These are phyloP conservation scores for Malachius bipustulatus DNA, from an alignment of 2,888 invertebrate genomes.

Conservation along the genomic window DNA sequence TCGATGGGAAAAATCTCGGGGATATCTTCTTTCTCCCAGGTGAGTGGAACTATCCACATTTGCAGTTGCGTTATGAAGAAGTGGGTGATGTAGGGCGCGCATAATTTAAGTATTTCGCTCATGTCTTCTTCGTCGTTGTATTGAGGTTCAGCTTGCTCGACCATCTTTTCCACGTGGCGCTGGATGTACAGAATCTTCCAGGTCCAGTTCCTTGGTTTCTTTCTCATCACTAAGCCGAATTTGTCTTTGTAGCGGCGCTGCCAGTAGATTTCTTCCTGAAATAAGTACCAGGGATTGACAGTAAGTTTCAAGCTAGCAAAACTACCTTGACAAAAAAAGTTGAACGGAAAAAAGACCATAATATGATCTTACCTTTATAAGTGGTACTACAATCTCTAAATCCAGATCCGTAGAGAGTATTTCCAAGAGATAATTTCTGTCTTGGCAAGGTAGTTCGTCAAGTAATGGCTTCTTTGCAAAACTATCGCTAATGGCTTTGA, in stretches of 20 bases:
- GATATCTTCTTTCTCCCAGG: slow-evolving; percentile 32
- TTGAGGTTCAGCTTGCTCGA: slow-evolving; percentile 34
- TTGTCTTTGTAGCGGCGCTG: slow-evolving; percentile 39
- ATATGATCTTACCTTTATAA: too few relatives aligned
- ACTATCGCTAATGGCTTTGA: slow-evolving; percentile 39
- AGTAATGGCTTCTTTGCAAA: slow-evolving; percentile 45
- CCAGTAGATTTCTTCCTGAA: slow-evolving; percentile 56
- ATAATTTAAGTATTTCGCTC: slow-evolving; percentile 27
- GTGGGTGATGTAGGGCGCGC: slow-evolving; percentile 41
- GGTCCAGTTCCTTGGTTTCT: slow-evolving; percentile 26
- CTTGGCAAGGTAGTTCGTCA: slow-evolving; percentile 43
- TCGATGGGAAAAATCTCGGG: slow-evolving; percentile 36
- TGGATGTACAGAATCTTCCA: slow-evolving; percentile 36
- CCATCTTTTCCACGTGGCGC: slow-evolving; percentile 29
- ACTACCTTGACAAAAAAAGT: too few relatives aligned
- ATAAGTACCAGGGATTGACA: too few relatives aligned
- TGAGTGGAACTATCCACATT: slow-evolving; percentile 41
- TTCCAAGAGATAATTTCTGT: slow-evolving; percentile 48
- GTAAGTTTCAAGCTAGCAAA: too few relatives aligned
- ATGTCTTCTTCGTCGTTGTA: slow-evolving; percentile 32
- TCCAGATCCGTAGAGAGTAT: slow-evolving; percentile 47
- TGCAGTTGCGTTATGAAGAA: slow-evolving; percentile 43
- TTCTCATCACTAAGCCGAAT: slow-evolving; percentile 25
- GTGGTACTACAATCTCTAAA: slow-evolving; percentile 42
- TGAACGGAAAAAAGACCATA: too few relatives aligned